These are phyloP conservation scores for Siniperca obscura DNA, from an alignment of 2,797 vertebrate genomes.

Conservation along the genomic window DNA sequence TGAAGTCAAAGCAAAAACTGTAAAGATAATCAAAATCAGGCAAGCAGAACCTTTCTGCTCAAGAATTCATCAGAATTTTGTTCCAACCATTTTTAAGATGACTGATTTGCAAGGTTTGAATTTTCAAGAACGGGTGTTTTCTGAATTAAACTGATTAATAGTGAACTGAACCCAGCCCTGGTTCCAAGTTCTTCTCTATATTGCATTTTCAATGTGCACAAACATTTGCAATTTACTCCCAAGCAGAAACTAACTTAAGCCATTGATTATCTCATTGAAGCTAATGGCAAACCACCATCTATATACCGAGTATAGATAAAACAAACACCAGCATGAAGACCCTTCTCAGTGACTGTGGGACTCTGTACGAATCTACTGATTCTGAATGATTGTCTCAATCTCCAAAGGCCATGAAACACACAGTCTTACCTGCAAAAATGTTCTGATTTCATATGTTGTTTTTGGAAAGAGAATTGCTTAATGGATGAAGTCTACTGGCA, in stretches of 20 bases:
- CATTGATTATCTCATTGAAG: constrained; percentile 44
- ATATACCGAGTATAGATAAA: constrained; percentile 46
- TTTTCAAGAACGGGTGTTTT: constrained; percentile 21
- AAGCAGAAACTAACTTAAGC: constrained; percentile 51
- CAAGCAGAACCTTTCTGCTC: neutral
- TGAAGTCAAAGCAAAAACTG: constrained; percentile 16
- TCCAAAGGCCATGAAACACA: constrained; percentile 22
- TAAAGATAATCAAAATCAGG: neutral
- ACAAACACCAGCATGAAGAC: constrained; percentile 73
- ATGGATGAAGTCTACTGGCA: neutral
- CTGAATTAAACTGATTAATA: neutral
- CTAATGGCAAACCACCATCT: constrained; percentile 50
- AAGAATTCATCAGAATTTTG: neutral
- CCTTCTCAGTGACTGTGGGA: constrained; percentile 14
- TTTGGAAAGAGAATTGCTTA: neutral
- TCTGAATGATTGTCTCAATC: constrained; percentile 58
- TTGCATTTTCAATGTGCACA: constrained; percentile 68
- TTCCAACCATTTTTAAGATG: neutral
- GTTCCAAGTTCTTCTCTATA: constrained; percentile 56
- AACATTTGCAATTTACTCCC: constrained; percentile 64
- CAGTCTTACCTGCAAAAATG: constrained; percentile 6
- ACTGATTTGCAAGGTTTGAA: constrained; percentile 19
- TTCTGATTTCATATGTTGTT: constrained; percentile 3
- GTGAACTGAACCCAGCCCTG: constrained; percentile 50
- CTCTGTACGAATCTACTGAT: constrained; percentile 11